Percentiles rank a stretch among this genome's conserved stretches.
Conservation (phyloP, 2,888 invertebrate species). For the Caenorhabditis sp. region DNA sequence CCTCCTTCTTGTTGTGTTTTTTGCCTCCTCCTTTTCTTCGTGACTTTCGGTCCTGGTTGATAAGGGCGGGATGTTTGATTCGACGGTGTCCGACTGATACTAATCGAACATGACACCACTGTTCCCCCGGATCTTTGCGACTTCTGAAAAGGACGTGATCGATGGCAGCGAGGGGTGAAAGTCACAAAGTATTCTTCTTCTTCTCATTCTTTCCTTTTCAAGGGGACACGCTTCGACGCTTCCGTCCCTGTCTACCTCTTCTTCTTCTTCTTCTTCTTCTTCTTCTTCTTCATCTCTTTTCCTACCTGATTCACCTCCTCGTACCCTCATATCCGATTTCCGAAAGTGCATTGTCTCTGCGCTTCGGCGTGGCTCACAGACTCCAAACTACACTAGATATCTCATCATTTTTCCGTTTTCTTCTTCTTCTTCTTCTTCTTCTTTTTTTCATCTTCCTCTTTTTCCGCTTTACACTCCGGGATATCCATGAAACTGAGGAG, state of each 20-base stretch:
- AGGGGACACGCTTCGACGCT: slow-evolving; percentile 28
- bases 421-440: slow-evolving; percentile 3
- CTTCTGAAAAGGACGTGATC: not conserved
- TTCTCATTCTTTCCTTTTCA: not conserved
- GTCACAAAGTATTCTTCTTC: slow-evolving; percentile 19
- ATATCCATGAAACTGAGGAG: slow-evolving; percentile 24
- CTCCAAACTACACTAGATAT: slow-evolving; percentile 22
- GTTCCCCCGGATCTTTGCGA: slow-evolving; percentile 26
- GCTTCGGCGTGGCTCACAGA: not conserved
- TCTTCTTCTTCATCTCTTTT: slow-evolving; percentile 1
- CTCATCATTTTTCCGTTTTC: not conserved
- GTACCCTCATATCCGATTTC: slow-evolving; percentile 29
- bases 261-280: slow-evolving; percentile 18
- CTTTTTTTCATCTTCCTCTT: not conserved
- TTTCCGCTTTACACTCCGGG: slow-evolving; percentile 6
- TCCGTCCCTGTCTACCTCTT: slow-evolving; percentile 4
- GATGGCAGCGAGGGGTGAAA: slow-evolving; percentile 14
- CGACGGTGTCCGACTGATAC: not conserved
- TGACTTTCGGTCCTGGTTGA: slow-evolving; percentile 33
- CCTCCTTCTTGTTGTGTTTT: slow-evolving; percentile 1
- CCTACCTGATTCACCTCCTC: slow-evolving; percentile 29
- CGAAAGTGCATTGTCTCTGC: slow-evolving; percentile 17
- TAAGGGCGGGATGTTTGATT: slow-evolving; percentile 34
- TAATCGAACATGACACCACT: slow-evolving; percentile 39
- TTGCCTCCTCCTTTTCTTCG: not conserved